A percentile compares a stretch with the other conserved stretches of the same genome.
These are phyloP conservation scores for Drosophila carrolli DNA, from an alignment of 1,140 invertebrate species.

Conservation along the genomic window DNA sequence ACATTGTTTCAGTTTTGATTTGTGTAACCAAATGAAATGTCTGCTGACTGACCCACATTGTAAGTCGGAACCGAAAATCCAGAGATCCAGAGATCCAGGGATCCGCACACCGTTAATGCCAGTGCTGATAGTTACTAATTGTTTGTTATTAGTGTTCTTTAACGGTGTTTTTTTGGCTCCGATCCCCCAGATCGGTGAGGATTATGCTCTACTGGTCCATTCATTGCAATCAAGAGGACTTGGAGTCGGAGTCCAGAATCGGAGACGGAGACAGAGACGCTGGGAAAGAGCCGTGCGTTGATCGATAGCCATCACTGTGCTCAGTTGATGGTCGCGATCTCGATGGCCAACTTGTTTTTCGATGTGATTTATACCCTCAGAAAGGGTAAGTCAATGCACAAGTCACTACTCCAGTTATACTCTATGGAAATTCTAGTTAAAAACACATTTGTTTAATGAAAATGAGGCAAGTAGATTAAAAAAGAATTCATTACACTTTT, in stretches of 20 bases:
- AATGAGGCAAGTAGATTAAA: too few relatives aligned
- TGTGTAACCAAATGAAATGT: slow-evolving; percentile 46
- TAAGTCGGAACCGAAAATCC: slow-evolving; percentile 46
- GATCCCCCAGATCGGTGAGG: slow-evolving; percentile 4
- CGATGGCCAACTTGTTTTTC: slow-evolving; percentile 65
- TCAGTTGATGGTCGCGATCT: slow-evolving; percentile 51
- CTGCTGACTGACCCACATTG: slow-evolving; percentile 30
- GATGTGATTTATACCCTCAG: slow-evolving; percentile 15
- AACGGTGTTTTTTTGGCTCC: slow-evolving; percentile 49
- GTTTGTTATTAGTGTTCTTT: slow-evolving; percentile 75
- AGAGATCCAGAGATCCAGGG: background rate
- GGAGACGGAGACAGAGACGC: slow-evolving; percentile 4
- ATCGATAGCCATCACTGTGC: slow-evolving; percentile 78
- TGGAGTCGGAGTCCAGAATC: slow-evolving; percentile 11
- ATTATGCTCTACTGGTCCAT: slow-evolving; percentile 29
- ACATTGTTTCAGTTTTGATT: slow-evolving; percentile 11
- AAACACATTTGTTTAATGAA: too few relatives aligned
- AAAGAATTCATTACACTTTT: too few relatives aligned
- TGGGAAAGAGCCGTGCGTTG: slow-evolving; percentile 40
- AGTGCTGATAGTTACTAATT: slow-evolving; percentile 76
- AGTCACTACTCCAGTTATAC: too few relatives aligned
- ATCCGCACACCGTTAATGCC: slow-evolving; percentile 48
- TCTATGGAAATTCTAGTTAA: too few relatives aligned
- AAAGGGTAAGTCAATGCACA: background rate
- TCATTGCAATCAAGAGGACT: slow-evolving; percentile 42